Conservation (phyloP, 2,888 invertebrate species). For the Dynastes tityus region DNA sequence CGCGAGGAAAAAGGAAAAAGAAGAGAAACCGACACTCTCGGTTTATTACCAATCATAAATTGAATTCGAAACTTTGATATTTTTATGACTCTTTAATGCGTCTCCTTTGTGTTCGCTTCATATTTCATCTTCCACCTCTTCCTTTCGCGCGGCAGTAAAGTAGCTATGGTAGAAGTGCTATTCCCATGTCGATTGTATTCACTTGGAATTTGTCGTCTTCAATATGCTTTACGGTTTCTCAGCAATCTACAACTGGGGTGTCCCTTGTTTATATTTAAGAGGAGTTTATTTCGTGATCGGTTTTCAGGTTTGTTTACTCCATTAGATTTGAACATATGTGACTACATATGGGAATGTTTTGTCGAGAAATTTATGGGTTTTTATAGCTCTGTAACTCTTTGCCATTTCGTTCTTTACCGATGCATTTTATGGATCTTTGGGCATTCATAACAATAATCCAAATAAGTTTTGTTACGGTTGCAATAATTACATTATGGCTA, state of each 20-base stretch:
- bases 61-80: constrained; percentile 58
- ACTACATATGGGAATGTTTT: too few relatives aligned
- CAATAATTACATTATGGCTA: too few relatives aligned
- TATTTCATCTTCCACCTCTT: constrained; percentile 36
- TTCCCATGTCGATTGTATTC: constrained; percentile 5
- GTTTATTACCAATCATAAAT: constrained; percentile 58
- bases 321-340: not conserved
- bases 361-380: too few relatives aligned
- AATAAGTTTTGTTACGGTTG: too few relatives aligned
- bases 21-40: constrained; percentile 19
- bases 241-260: not conserved
- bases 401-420: too few relatives aligned
- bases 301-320: constrained; percentile 8
- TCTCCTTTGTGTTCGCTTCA: constrained; percentile 55
- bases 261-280: constrained; percentile 13
- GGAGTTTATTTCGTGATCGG: constrained; percentile 12
- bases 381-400: too few relatives aligned
- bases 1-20: not conserved
- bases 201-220: constrained; percentile 15
- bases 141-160: not conserved
- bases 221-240: constrained; percentile 23
- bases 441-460: too few relatives aligned
- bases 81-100: constrained; percentile 61
- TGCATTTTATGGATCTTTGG: too few relatives aligned
- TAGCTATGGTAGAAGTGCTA: not conserved